Percentiles rank a stretch among this genome's conserved stretches.
phyloP scores from a whole-genome alignment of 2,797 vertebrate species.

The Chiroxiphia lanceolata region DNA sequence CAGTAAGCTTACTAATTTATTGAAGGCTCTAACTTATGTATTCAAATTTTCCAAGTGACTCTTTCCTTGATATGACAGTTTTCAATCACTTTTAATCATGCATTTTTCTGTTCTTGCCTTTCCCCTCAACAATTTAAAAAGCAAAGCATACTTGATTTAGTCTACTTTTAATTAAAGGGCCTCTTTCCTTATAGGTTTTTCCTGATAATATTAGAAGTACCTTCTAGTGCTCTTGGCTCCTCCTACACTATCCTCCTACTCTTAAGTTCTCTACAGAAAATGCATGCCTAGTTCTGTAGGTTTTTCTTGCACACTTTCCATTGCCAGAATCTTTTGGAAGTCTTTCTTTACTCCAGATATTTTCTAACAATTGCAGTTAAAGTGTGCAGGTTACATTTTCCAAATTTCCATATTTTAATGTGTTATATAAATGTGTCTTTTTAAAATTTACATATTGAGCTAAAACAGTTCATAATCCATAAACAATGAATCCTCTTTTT shows the following conservation, averaged over 20 bases:
- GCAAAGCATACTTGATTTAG: constrained; percentile 12
- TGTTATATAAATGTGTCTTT: not conserved
- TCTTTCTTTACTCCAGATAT: not conserved
- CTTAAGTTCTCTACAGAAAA: constrained; percentile 23
- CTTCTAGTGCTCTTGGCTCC: constrained; percentile 25
- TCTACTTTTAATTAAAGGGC: constrained; percentile 39
- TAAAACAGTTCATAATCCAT: not conserved
- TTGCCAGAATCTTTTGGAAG: not conserved
- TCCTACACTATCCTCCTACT: constrained; percentile 32
- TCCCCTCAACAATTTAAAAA: constrained; percentile 17
- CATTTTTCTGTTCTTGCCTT: constrained; percentile 27
- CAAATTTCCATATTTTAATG: not conserved
- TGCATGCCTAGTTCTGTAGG: not conserved
- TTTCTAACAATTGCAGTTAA: not conserved
- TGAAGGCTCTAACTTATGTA: not conserved
- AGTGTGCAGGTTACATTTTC: not conserved
- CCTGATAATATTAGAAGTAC: constrained; percentile 29
- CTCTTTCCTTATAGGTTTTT: constrained; percentile 10
- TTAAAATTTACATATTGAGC: not conserved
- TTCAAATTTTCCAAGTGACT: constrained; percentile 6
- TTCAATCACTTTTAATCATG: not conserved
- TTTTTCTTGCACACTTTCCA: not conserved
- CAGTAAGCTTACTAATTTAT: not conserved
- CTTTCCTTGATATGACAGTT: not conserved
- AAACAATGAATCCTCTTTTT: not conserved